Base-by-base conservation (phyloP, 2,797 vertebrate genomes). In the Chelon auratus region DNA sequence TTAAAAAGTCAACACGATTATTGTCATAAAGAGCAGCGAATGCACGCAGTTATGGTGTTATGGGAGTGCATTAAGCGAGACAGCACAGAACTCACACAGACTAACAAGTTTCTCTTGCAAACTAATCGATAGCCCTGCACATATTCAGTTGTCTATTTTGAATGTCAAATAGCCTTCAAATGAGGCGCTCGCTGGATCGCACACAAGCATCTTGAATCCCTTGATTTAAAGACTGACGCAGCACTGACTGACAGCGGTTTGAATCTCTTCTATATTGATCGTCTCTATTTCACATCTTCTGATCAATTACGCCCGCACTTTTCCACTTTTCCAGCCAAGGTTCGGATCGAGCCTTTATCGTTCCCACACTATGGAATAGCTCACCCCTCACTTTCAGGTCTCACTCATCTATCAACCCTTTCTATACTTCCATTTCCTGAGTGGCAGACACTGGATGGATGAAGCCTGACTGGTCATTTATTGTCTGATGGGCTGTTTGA, bases 1-100 rank as follows among this genome's bases (percentile, higher is more conserved):
- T 79, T 82, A 72, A 45, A 77, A 73, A 57, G 83, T 73, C 73
- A 62, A 55, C 64, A 68, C 79, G 68, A 73, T 85, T 80, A 84
- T 75, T 77, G 75, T 72, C 77, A 81, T 58, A 72, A 83, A 82
- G 65, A 79, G 72, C 40, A 58, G 57, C 39, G 55, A 58, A 80
- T 73, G 71, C 69, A 88, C 83, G 89, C 18, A 45, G 82, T 66
- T 72, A 84, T 65, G 56, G 68, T 68, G 43, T 52, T 17, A 74
- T 42, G 68, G 55, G 42, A 78, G 62, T 69, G 79, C 70, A 80
- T 75, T 78, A 80, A 77, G 76, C n/a, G 47, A 70, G 58, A 53
- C 54, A 17, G 68, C 20, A 62, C 26, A 79, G 64, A 76, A 62
- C 5, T 15, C 39, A 47, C 37, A 13, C 36, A 37, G n/a, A 76